These are phyloP conservation scores for Stratiomys singularior DNA, from an alignment of 2,888 invertebrate species.

Conservation along the genomic window DNA sequence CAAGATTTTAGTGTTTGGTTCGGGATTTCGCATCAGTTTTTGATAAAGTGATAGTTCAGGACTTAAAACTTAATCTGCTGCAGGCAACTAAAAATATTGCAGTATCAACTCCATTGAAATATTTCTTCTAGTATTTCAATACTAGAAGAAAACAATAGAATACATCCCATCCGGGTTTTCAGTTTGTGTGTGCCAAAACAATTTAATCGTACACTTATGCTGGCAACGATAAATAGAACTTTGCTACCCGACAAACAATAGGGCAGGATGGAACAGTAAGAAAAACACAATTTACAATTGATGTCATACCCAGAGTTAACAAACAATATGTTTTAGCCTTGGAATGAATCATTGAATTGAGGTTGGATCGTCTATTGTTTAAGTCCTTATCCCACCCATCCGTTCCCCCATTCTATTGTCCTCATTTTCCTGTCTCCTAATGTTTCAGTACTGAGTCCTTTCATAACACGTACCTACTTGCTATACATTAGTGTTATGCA, in stretches of 20 bases:
- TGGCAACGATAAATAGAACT: slow-evolving; percentile 12
- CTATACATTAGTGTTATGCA: slow-evolving; percentile 36
- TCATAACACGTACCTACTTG: slow-evolving; percentile 19
- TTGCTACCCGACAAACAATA: slow-evolving; percentile 14
- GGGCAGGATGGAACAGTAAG: neutral
- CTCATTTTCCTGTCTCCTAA: slow-evolving; percentile 4
- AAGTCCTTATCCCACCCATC: no score
- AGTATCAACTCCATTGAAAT: no score
- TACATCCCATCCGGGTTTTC: neutral
- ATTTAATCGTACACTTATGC: slow-evolving; percentile 6
- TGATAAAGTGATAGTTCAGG: no score
- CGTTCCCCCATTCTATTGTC: no score
- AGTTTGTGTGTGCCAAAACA: neutral
- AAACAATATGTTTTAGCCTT: slow-evolving; percentile 37
- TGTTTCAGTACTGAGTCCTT: slow-evolving; percentile 7
- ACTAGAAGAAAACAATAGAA: neutral
- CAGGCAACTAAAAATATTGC: no score
- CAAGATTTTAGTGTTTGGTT: no score
- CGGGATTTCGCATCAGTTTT: no score
- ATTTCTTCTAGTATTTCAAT: no score
- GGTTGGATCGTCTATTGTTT: slow-evolving; percentile 9
- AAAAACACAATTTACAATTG: slow-evolving; percentile 35
- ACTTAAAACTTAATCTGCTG: no score
- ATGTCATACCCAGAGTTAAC: slow-evolving; percentile 37
- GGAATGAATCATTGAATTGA: neutral